phyloP scores from a whole-genome alignment of 2,113 vertebrate genomes.

The Cryptoleucopteryx plumbea region DNA sequence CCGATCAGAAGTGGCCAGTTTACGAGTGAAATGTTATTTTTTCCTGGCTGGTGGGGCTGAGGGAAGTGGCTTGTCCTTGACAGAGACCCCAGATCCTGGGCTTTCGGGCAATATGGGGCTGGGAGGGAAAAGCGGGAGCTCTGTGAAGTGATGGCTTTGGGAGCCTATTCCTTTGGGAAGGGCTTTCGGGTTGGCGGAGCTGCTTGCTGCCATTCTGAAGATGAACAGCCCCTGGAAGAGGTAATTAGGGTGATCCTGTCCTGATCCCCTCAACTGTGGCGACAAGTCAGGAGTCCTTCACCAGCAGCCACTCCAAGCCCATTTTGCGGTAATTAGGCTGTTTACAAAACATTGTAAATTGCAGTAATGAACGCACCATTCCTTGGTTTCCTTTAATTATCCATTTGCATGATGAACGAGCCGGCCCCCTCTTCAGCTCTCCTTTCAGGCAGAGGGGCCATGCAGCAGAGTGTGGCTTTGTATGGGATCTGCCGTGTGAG shows the following conservation, averaged over 20 bases:
- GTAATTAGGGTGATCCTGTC: constrained; percentile 35
- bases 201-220: background rate
- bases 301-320: constrained; percentile 27
- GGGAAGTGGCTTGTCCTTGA: background rate
- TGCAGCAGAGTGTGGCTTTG: background rate
- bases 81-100: background rate
- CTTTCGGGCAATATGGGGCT: background rate
- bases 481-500: background rate
- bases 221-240: background rate
- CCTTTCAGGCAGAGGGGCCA: background rate
- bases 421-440: background rate
- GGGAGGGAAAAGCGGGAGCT: background rate
- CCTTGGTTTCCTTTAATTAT: constrained; percentile 37
- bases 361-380: background rate
- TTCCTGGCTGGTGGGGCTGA: background rate
- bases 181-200: background rate
- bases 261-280: background rate
- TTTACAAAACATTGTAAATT: constrained; percentile 59
- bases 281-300: background rate
- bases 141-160: background rate
- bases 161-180: background rate
- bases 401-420: constrained; percentile 18
- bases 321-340: constrained; percentile 49
- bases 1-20: background rate
- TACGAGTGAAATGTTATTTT: background rate